A percentile compares a stretch with the other conserved stretches of the same genome.
Conservation (phyloP, 1,140 invertebrate species). For the Gyrodactylus salaris region DNA sequence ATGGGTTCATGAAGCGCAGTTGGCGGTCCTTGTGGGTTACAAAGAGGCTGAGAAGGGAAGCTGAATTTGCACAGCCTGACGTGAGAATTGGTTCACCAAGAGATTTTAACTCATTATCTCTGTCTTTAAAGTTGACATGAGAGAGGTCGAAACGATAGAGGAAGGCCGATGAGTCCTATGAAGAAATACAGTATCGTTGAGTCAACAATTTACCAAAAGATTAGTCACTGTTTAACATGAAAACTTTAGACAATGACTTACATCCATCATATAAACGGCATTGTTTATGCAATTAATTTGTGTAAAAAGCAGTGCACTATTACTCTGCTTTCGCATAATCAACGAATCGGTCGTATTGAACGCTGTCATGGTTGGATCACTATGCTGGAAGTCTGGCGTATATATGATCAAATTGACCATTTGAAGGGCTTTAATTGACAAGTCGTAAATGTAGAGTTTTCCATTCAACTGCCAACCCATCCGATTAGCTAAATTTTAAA, state of each 20-base stretch:
- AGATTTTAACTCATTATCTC: neutral
- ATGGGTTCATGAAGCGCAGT: neutral
- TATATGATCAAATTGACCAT: neutral
- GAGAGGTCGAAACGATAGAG: neutral
- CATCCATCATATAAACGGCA: neutral
- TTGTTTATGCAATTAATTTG: neutral
- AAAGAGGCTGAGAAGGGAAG: neutral
- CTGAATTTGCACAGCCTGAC: neutral
- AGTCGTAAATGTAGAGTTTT: neutral
- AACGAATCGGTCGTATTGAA: neutral
- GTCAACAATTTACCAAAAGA: no score
- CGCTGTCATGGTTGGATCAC: neutral
- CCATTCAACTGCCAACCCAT: neutral
- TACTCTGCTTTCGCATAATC: neutral
- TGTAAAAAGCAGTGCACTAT: neutral
- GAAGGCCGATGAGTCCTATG: neutral
- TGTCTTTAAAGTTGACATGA: neutral
- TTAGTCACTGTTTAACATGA: neutral
- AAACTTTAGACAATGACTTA: neutral
- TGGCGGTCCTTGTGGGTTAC: neutral
- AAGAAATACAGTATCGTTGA: no score
- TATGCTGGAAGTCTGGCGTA: neutral
- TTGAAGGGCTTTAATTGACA: neutral
- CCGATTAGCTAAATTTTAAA: neutral
- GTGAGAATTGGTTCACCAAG: neutral